These are phyloP conservation scores for Australoheros facetus DNA, from an alignment of 2,797 vertebrate species.

Conservation along the genomic window DNA sequence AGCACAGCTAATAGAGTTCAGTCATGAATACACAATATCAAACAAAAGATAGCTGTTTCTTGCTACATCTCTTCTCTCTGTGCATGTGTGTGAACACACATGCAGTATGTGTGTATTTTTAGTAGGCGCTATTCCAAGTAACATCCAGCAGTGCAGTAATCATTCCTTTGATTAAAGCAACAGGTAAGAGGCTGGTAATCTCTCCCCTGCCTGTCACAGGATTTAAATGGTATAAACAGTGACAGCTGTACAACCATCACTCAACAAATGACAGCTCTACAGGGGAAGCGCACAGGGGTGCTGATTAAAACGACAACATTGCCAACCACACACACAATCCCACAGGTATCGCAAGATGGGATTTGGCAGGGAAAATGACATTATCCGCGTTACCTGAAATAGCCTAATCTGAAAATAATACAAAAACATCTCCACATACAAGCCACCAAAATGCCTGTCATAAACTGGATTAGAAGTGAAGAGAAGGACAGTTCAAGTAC, in stretches of 20 bases:
- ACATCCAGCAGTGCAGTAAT: constrained; percentile 61
- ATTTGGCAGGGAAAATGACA: constrained; percentile 50
- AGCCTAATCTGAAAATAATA: constrained; percentile 39
- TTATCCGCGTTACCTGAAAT: constrained; percentile 46
- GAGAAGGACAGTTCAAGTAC: constrained; percentile 11
- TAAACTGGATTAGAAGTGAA: constrained; percentile 2
- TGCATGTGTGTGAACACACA: background rate
- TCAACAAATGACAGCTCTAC: constrained; percentile 55
- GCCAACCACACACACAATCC: constrained; percentile 22
- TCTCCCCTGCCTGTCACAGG: constrained; percentile 51
- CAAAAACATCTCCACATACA: background rate
- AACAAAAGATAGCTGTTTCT: constrained; percentile 28
- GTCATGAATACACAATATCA: constrained; percentile 16
- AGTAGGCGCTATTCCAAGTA: constrained; percentile 64
- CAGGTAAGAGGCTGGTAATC: constrained; percentile 75
- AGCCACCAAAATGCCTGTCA: background rate
- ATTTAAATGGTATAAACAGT: constrained; percentile 59
- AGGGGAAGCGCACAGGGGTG: constrained; percentile 58
- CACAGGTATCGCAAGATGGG: constrained; percentile 38
- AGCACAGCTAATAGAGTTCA: background rate
- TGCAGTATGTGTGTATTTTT: constrained; percentile 52
- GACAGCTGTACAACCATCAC: constrained; percentile 49
- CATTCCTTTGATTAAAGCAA: constrained; percentile 76
- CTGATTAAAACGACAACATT: constrained; percentile 66
- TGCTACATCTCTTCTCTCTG: background rate